Base-by-base conservation (phyloP, 2,888 invertebrate species). In the Argyresthia goedartella region DNA sequence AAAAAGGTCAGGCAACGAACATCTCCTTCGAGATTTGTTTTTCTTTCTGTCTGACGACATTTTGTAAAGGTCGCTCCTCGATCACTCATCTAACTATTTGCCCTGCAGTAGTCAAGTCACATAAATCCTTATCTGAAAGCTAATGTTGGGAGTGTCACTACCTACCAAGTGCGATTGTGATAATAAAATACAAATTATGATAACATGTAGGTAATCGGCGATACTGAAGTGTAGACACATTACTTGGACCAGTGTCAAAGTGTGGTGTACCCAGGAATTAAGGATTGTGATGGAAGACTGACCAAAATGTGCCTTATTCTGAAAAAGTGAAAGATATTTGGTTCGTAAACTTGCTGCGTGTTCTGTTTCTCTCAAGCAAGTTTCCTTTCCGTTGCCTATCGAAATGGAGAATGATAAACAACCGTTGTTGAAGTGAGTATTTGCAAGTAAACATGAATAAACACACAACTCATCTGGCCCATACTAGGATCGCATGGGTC, bases 381-480 rank as follows among this genome's bases (percentile, higher is more conserved):
- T n/a, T 39, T 3, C 10, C n/a, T 39, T 39, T 39, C 8, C 10
- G 39, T 39, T 39, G 39, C 39, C 1, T 39, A 16, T 15, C 13
- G 14, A n/a, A 55, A 81, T 76, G 76, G 63, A 66, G 4, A 77
- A 72, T 42, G 67, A 76, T 52, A 64, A 58, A 43, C 74, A 74
- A 49, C 80, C 81, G 48, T 53, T 82, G 43, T 63, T 70, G 25
- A 25, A 25, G 81, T 82, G 62, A 81, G 82, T 81, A 56, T 8
- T 1, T 41, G 25, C 25, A 25, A 4, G 25, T 25, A 25, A 25
- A 25, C 25, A 25, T 25, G 25, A 25, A 25, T 25, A 25, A n/a
- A n/a, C n/a, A 25, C 25, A 25, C 25, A 25, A 25, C 25, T 25
- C 25, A 6, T 25, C 6, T 25, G 25, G 3, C 25, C 25, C 25